phyloP scores from a whole-genome alignment of 2,113 vertebrate genomes.

The Rattus rattus region DNA sequence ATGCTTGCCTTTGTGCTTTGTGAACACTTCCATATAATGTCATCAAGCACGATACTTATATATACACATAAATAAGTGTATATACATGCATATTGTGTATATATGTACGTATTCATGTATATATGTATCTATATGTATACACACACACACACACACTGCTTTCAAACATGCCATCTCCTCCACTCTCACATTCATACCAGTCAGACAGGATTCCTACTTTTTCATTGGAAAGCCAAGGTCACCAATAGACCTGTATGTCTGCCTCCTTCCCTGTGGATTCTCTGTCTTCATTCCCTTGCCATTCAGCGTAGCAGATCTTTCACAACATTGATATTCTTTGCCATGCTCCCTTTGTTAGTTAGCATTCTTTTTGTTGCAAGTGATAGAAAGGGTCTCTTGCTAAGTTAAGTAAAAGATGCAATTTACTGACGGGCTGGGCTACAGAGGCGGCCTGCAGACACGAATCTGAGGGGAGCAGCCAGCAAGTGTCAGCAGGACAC shows the following conservation, averaged over 20 bases:
- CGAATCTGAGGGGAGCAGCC: neutral
- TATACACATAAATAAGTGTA: neutral
- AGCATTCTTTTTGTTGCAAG: conserved; percentile 57
- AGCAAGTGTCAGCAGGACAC: neutral
- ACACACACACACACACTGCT: neutral
- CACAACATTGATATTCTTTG: neutral
- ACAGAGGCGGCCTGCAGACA: neutral
- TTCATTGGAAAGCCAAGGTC: conserved; percentile 46
- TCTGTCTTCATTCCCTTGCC: neutral
- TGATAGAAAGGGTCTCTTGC: conserved; percentile 37
- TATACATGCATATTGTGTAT: too few species aligned
- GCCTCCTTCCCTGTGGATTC: neutral
- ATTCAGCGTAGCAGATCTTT: neutral
- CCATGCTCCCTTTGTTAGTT: neutral
- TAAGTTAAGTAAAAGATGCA: conserved; percentile 20
- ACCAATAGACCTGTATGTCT: neutral
- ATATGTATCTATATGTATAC: too few species aligned
- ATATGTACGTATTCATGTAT: too few species aligned
- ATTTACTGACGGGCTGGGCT: neutral
- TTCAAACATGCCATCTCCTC: neutral
- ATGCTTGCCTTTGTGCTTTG: neutral
- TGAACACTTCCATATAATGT: neutral
- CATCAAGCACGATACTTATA: neutral
- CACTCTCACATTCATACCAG: neutral
- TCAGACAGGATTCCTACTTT: neutral